These are phyloP conservation scores for Cheilosia vulpina DNA, from an alignment of 2,888 invertebrate genomes.

Conservation along the genomic window DNA sequence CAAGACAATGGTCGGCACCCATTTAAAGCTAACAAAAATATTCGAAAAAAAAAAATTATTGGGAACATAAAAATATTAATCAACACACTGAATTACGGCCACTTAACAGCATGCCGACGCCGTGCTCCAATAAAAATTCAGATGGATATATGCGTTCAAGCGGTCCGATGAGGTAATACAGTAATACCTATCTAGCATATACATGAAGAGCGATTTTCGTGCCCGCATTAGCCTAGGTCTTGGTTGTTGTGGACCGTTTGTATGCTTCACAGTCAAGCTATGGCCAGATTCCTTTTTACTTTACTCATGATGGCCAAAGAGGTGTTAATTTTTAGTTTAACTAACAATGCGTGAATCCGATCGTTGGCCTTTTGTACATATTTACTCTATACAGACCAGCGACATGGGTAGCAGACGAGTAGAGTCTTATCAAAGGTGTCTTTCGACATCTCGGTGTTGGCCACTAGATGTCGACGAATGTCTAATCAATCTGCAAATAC, in stretches of 20 bases:
- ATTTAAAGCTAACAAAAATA: slow-evolving; percentile 1
- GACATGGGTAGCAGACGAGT: neutral
- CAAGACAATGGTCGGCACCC: slow-evolving; percentile 12
- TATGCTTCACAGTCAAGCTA: neutral
- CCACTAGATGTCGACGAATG: slow-evolving; percentile 13
- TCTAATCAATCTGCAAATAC: slow-evolving; percentile 34
- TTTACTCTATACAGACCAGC: neutral
- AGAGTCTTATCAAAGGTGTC: slow-evolving; percentile 1
- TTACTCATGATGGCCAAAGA: slow-evolving; percentile 11
- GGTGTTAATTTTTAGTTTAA: slow-evolving; percentile 37
- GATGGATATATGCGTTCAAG: slow-evolving; percentile 6
- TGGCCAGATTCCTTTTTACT: slow-evolving; percentile 6
- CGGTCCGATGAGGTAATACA: slow-evolving; percentile 21
- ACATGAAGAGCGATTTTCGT: neutral
- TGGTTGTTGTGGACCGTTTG: neutral
- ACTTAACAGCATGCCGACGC: slow-evolving; percentile 7
- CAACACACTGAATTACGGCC: slow-evolving; percentile 12
- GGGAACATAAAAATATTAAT: slow-evolving; percentile 39
- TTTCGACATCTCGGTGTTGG: neutral
- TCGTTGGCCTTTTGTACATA: slow-evolving; percentile 7
- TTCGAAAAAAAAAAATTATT: neutral
- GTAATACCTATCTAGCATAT: neutral
- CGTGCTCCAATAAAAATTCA: slow-evolving; percentile 40
- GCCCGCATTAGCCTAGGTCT: slow-evolving; percentile 27
- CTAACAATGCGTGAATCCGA: slow-evolving; percentile 22